Evolutionary conservation across 2,113 vertebrate species (phyloP).

Genomic region (Silurus meridionalis): DNA sequence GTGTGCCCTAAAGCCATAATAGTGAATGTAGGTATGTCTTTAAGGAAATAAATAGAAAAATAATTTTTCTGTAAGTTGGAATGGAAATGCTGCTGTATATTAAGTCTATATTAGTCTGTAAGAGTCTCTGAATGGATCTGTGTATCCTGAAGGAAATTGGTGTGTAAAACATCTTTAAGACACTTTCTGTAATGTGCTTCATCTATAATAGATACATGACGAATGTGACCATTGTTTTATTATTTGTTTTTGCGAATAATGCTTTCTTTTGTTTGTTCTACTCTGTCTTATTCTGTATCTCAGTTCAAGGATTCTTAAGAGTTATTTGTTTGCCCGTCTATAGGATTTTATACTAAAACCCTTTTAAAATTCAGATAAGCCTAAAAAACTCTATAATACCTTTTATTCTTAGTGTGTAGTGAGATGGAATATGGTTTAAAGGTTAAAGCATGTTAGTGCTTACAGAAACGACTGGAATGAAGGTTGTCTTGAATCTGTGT

Average conservation of each 20-base stretch:
- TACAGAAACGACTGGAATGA: constrained; percentile 37
- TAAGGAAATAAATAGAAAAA: no score
- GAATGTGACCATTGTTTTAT: background rate
- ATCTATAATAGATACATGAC: background rate
- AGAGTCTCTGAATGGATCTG: no score
- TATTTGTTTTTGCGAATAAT: constrained; percentile 1
- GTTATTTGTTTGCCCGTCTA: background rate
- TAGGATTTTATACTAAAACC: background rate
- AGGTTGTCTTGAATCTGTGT: constrained; percentile 51
- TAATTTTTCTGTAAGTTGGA: no score
- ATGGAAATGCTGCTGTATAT: no score
- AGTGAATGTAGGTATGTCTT: no score
- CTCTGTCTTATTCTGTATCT: background rate
- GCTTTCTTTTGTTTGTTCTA: background rate
- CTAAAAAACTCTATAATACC: background rate
- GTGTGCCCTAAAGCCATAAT: no score
- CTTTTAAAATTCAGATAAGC: background rate
- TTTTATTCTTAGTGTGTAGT: background rate
- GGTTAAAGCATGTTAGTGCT: constrained; percentile 28
- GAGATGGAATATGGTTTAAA: background rate
- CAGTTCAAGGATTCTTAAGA: background rate
- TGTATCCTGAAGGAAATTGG: background rate
- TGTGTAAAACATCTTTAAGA: background rate
- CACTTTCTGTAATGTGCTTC: background rate
- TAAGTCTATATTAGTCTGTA: no score